Conservation (phyloP, 1,140 invertebrate genomes). For the Temnothorax nylanderi region DNA sequence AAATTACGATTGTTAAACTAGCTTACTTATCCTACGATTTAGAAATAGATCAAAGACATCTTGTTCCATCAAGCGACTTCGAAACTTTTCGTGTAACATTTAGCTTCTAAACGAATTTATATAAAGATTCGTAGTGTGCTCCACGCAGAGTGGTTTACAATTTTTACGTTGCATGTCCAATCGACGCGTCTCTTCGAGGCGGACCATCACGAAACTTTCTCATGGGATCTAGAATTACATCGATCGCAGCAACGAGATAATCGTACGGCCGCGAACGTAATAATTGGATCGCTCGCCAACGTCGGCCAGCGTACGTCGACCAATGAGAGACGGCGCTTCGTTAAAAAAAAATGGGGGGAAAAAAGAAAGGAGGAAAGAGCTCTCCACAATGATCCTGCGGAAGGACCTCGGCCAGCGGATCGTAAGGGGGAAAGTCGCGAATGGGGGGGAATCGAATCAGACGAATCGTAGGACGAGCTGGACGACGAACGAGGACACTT, state of each 20-base stretch:
- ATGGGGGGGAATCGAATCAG: slow-evolving; percentile 60
- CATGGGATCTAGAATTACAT: slow-evolving; percentile 58
- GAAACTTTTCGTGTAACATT: not conserved
- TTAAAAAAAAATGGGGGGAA: not conserved
- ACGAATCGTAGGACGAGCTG: slow-evolving; percentile 66
- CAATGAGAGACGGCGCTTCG: slow-evolving; percentile 55
- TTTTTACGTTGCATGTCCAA: not conserved
- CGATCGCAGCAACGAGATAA: slow-evolving; percentile 54
- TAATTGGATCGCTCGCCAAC: slow-evolving; percentile 65
- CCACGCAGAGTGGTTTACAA: not conserved
- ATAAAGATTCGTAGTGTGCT: not conserved
- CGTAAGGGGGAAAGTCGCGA: slow-evolving; percentile 27
- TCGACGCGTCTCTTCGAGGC: slow-evolving; percentile 64
- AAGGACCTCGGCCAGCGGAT: slow-evolving; percentile 58
- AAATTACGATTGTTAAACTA: not conserved
- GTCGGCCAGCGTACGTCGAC: slow-evolving; percentile 24
- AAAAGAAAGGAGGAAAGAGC: slow-evolving; percentile 24
- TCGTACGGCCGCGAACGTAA: slow-evolving; percentile 32
- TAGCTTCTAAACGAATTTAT: not conserved
- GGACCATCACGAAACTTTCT: slow-evolving; percentile 41
- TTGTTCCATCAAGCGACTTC: not conserved
- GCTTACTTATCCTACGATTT: not conserved
- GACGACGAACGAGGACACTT: slow-evolving; percentile 63
- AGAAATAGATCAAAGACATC: not conserved
- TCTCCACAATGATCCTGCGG: slow-evolving; percentile 37